phyloP scores from a whole-genome alignment of 2,797 vertebrate genomes.

The Gymnothorax reevesii region DNA sequence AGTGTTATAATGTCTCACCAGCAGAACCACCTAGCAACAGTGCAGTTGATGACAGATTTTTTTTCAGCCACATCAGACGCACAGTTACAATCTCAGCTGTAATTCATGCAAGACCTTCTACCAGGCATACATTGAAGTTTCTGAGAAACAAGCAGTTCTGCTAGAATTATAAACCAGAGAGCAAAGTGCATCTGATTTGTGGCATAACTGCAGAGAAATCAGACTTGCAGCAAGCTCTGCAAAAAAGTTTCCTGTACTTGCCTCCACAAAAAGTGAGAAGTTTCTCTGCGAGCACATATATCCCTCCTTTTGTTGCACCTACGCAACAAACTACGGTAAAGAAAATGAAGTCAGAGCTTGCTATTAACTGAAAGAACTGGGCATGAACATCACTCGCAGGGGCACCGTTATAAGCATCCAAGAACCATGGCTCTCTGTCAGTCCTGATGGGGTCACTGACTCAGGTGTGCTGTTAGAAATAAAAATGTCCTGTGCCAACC shows the following conservation, averaged over 20 bases:
- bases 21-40: slow-evolving; percentile 5
- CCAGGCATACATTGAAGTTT: slow-evolving; percentile 13
- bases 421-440: slow-evolving; percentile 1
- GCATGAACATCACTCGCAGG: background rate
- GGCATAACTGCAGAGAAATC: background rate
- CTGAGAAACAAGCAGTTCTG: background rate
- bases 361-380: background rate
- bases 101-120: slow-evolving; percentile 11
- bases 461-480: slow-evolving; percentile 9
- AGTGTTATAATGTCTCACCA: slow-evolving; percentile 26
- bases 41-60: background rate
- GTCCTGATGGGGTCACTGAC: slow-evolving; percentile 9
- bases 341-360: background rate
- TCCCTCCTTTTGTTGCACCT: background rate
- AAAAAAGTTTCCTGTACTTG: background rate
- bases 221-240: background rate
- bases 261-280: background rate
- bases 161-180: background rate
- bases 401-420: background rate
- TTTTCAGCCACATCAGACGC: slow-evolving; percentile 11
- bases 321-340: background rate
- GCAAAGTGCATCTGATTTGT: slow-evolving; percentile 6
- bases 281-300: background rate
- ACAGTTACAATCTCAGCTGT: slow-evolving; percentile 1
- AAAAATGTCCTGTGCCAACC: slow-evolving; percentile 17